These are phyloP conservation scores for Corythornis vintsioides DNA, from an alignment of 2,113 vertebrate genomes.

Conservation along the genomic window DNA sequence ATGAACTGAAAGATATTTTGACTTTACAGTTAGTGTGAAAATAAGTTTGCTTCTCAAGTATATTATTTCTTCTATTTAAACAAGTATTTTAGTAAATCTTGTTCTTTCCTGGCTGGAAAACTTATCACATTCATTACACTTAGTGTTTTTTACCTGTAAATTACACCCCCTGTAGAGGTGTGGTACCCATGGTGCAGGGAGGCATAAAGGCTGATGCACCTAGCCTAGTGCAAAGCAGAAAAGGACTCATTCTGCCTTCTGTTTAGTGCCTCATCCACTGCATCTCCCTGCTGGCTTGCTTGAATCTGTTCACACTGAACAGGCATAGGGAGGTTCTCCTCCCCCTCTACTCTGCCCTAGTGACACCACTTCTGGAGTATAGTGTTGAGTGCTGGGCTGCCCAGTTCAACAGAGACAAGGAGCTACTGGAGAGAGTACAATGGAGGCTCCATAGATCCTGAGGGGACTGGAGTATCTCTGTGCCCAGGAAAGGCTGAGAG, in stretches of 20 bases:
- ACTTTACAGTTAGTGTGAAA: not conserved
- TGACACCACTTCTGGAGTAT: too few species aligned
- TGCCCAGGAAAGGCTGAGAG: too few species aligned
- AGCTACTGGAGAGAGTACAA: too few species aligned
- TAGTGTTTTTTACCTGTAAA: not conserved
- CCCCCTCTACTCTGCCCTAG: too few species aligned
- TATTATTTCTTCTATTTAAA: not conserved
- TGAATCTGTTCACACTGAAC: not conserved
- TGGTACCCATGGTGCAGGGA: not conserved
- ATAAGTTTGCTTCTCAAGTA: not conserved
- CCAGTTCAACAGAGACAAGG: too few species aligned
- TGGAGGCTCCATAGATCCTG: too few species aligned
- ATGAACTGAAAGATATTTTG: not conserved
- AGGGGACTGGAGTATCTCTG: too few species aligned
- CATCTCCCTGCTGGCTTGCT: not conserved
- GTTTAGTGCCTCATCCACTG: not conserved
- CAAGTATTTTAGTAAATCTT: not conserved
- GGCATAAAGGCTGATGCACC: not conserved
- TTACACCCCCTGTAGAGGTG: not conserved
- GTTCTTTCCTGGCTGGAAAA: not conserved
- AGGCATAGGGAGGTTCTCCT: too few species aligned
- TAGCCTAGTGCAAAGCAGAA: not conserved
- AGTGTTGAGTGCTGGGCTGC: too few species aligned
- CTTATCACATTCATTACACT: not conserved
- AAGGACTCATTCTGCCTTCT: not conserved